Evolutionary conservation across 2,113 vertebrate genomes (phyloP), one percentile per base, ranked within the genome.

Genomic region (Elephantulus edwardii): DNA sequence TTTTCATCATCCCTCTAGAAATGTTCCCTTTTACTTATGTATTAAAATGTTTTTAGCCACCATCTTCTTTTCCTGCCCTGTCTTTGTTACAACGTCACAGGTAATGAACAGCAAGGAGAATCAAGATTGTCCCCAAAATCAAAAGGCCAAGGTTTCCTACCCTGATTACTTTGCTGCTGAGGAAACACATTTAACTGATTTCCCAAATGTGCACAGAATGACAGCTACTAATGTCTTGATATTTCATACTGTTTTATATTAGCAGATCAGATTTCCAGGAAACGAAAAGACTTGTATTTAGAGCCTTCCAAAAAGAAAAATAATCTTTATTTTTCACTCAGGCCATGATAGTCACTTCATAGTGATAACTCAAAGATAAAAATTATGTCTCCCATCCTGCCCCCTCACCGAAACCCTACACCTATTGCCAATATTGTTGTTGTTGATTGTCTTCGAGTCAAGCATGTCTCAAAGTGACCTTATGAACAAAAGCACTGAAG

Each of bases 71-170:
- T 64, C 9, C 66, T 38, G 38, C 14, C 38, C 24, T 83, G 46
- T 78, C 68, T 93, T 83, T 83, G 71, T 87, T 56, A 79, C 13
- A 83, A 30, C 44, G 24, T 46, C 35, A 91, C 78, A 78, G 54
- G 33, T 12, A 83, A 50, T 68, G 9, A 78, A 91, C 86, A 54
- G 78, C 71, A 92, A 77, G 89, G 70, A 86, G 40, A 66, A 28
- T 83, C 12, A 74, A 83, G 42, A 86, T 52, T 64, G 22, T 56
- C 24, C 60, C 40, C 20, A 74, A 75, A 84, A 80, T 60, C 30
- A 84, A 75, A 70, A 76, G 40, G 56, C 56, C 76, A 74, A 42
- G 24, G 5, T 52, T 35, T 40, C 44, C 44, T 87, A 10, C 2
- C 58, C 26, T 44, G 58, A 80, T 11, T 83, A 74, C 20, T 60